These are phyloP conservation scores for Diachrysia chrysitis DNA, from an alignment of 2,888 invertebrate species.

Conservation along the genomic window DNA sequence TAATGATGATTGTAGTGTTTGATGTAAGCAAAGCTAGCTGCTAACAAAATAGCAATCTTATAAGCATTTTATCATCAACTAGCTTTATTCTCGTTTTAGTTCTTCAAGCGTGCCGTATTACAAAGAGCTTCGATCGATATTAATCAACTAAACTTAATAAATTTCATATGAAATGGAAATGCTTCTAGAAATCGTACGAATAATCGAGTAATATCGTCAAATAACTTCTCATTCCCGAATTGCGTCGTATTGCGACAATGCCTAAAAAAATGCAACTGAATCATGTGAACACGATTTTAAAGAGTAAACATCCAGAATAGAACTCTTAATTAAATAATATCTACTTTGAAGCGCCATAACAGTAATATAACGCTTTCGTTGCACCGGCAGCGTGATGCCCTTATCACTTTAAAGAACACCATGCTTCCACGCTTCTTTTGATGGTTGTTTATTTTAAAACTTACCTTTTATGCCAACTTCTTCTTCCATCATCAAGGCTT, in stretches of 20 bases:
- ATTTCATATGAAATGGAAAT: neutral
- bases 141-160: neutral
- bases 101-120: conserved; percentile 26
- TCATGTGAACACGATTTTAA: conserved; percentile 13
- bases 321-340: neutral
- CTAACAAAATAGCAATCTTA: neutral
- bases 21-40: neutral
- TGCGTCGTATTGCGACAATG: conserved; percentile 33
- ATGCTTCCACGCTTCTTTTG: conserved; percentile 54
- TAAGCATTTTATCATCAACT: neutral
- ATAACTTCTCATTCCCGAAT: conserved; percentile 20
- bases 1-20: too few species aligned
- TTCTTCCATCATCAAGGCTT: conserved; percentile 76
- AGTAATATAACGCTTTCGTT: conserved; percentile 27
- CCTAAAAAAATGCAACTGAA: conserved; percentile 13
- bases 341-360: neutral
- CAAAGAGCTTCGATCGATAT: conserved; percentile 34
- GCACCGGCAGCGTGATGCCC: conserved; percentile 53
- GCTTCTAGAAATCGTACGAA: neutral
- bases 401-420: conserved; percentile 46
- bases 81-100: neutral
- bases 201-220: conserved; percentile 10
- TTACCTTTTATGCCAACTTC: conserved; percentile 77
- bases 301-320: neutral
- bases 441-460: conserved; percentile 47